Base-by-base conservation (phyloP, 2,888 invertebrate genomes). In the Oscheius sp. region DNA sequence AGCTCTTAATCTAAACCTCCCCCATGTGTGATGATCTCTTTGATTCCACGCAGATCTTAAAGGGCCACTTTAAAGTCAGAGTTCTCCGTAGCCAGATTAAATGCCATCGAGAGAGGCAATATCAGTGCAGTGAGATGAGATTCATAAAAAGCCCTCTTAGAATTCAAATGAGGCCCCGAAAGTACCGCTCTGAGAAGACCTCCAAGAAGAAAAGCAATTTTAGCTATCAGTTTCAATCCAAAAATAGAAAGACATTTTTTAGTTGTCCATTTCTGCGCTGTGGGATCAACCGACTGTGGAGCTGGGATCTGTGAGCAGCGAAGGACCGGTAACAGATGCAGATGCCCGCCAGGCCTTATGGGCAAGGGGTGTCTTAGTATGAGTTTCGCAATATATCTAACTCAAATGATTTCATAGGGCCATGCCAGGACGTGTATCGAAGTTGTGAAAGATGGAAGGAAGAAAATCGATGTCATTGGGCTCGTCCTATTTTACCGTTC, bases 371-470 rank as follows among this genome's bases (percentile, higher is more conserved):
- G 86, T 72, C 55, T 52, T 72, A 70, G 85, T 84, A 35, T 35
- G 35, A 6, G 5, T 35, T 35, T 35, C 3, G 9, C 35, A 35
- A 35, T 6, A 35, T 9, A 35, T 6, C 3, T 35, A 35, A 35
- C 5, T 35, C 35, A 35, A 35, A 35, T 9, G 9, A 35, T 35
- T 35, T 35, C 3, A n/a, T n/a, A 87, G 87, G 87, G 63, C 86
- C 86, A 1, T 87, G 87, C 64, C 86, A 86, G 72, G 87, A 87
- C 71, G 80, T 86, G 41, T 87, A 85, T 80, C 79, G 79, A 27
- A 82, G 82, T 68, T 87, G 87, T 74, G 76, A 76, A 2, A 72
- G 81, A 3, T 87, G 87, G 87, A 78, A 83, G 59, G 79, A 79
- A 23, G 84, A 87, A 70, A 78, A 82, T n/a, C 76, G 86, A 0